These are phyloP conservation scores for Tipula vernalis DNA, from an alignment of 2,888 invertebrate genomes.

Conservation along the genomic window DNA sequence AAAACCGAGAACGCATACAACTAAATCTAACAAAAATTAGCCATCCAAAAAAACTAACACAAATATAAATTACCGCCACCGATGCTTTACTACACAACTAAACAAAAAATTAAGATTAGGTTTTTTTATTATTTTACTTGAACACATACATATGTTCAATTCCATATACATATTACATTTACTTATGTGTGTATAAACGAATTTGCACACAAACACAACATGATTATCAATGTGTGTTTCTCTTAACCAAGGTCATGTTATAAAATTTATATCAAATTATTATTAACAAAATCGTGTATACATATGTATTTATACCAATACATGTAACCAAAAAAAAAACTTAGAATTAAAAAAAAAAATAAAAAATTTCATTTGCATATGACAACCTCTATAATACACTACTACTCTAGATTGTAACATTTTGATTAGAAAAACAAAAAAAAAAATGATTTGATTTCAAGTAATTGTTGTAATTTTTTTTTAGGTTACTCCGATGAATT, in stretches of 20 bases:
- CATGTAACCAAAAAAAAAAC: neutral
- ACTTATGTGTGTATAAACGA: neutral
- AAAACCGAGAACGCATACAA: neutral
- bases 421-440: neutral
- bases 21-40: neutral
- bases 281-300: neutral
- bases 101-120: neutral
- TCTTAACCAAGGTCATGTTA: neutral
- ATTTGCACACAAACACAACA: neutral
- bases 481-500: neutral
- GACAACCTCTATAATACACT: neutral
- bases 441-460: neutral
- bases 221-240: neutral
- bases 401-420: neutral
- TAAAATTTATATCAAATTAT: constrained; percentile 4
- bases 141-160: no score
- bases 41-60: neutral
- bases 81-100: neutral
- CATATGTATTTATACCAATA: neutral
- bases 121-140: neutral
- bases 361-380: neutral
- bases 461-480: neutral
- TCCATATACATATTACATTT: neutral
- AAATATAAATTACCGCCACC: neutral
- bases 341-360: neutral